A percentile compares a stretch with the other conserved stretches of the same genome.
phyloP scores from a whole-genome alignment of 2,113 vertebrate species.

The Oryzias woworae region DNA sequence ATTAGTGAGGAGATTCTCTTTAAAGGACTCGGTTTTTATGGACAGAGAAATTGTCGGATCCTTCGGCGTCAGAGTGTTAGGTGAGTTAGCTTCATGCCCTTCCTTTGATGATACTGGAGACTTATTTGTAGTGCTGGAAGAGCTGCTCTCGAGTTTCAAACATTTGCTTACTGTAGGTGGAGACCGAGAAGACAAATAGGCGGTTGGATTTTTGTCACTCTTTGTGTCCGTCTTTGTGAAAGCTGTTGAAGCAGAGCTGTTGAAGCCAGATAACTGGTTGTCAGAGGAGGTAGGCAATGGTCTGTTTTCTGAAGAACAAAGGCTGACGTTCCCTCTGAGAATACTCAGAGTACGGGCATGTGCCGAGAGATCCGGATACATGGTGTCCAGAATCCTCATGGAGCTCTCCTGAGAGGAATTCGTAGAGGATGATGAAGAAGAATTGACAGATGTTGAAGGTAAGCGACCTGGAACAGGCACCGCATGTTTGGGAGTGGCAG shows the following conservation, averaged over 20 bases:
- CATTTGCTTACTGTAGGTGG: conserved; percentile 83
- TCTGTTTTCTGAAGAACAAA: conserved; percentile 64
- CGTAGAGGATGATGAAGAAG: conserved; percentile 58
- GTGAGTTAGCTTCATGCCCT: conserved; percentile 7
- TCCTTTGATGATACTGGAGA: conserved; percentile 7
- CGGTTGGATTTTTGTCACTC: conserved; percentile 67
- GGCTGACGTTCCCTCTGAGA: conserved; percentile 85
- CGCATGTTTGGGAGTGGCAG: conserved; percentile 94
- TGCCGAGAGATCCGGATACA: conserved; percentile 94
- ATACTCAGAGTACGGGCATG: conserved; percentile 90
- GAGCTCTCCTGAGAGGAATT: conserved; percentile 85
- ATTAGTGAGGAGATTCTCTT: conserved; percentile 31
- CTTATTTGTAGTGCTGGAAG: conserved; percentile 22
- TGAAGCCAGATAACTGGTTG: conserved; percentile 81
- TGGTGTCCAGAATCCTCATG: conserved; percentile 90
- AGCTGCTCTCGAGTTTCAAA: conserved; percentile 76
- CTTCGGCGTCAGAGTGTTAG: background rate
- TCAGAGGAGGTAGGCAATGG: conserved; percentile 57
- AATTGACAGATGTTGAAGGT: conserved; percentile 72
- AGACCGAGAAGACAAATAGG: conserved; percentile 31
- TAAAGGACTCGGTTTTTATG: background rate
- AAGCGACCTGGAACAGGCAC: conserved; percentile 91
- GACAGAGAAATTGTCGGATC: background rate
- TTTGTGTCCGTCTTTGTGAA: conserved; percentile 84
- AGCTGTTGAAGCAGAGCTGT: conserved; percentile 85